These are phyloP conservation scores for Falco cherrug DNA, from an alignment of 2,797 vertebrate genomes.

Conservation along the genomic window DNA sequence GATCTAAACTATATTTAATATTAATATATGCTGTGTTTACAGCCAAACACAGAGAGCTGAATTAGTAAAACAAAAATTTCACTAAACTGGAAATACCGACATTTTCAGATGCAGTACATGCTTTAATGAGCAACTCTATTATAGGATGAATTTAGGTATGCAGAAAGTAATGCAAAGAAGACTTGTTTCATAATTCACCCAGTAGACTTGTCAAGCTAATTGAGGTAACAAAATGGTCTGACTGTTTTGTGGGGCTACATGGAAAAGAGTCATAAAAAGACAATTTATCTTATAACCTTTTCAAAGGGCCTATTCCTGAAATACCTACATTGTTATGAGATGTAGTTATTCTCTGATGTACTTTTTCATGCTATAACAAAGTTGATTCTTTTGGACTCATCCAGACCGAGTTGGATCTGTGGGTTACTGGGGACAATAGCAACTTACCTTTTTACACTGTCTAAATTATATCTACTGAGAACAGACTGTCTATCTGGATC, in stretches of 20 bases:
- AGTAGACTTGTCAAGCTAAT: background rate
- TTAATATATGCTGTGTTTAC: background rate
- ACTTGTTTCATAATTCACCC: background rate
- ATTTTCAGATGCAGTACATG: background rate
- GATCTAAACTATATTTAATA: background rate
- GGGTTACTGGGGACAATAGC: background rate
- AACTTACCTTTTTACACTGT: background rate
- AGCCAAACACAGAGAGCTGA: background rate
- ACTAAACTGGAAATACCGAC: background rate
- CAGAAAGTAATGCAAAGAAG: background rate
- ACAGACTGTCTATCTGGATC: background rate
- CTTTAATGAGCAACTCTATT: background rate
- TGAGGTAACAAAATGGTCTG: background rate
- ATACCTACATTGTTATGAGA: background rate
- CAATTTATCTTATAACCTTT: background rate
- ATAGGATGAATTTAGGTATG: background rate
- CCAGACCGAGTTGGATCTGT: background rate
- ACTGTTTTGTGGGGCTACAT: background rate
- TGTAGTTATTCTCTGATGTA: background rate
- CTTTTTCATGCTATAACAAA: background rate
- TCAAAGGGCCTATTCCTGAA: background rate
- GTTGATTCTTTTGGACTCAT: background rate
- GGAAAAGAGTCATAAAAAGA: background rate
- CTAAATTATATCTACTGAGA: background rate
- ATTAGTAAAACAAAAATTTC: background rate